Base-by-base conservation (phyloP, 2,888 invertebrate genomes). In the Bhutanitis thaidina region DNA sequence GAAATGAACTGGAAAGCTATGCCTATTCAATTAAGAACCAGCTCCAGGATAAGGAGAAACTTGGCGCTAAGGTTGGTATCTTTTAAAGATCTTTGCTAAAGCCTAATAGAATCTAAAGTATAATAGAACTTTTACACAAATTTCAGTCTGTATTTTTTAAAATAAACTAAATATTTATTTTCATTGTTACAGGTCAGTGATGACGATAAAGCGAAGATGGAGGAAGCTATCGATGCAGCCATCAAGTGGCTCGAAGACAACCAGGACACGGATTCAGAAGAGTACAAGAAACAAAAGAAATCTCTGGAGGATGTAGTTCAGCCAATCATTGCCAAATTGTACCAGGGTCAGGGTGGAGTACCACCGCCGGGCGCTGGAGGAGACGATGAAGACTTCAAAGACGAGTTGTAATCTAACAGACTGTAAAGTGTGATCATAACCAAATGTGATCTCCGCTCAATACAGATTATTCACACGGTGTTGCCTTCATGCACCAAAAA, bases 211-310 rank as follows among this genome's bases (percentile, higher is more conserved):
- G 88, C 94, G 5, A 98, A 96, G 74, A 96, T 99, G 93, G 97
- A 98, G 74, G 94, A 95, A 66, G 97, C 96, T n/a, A 95, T 99
- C 60, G 98, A 98, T 54, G 98, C 97, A 64, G 95, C 97, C 61
- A 98, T 99, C 80, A 97, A 98, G 73, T 99, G 99, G 99, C 90
- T 99, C 58, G 98, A 99, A 82, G 94, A 95, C 62, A 98, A 99
- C 86, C 95, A 95, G 69, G 97, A 98, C 68, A 95, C 96, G 0
- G 97, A 98, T 55, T 92, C 95, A 0, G 97, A 97, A 65, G 97
- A 97, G 53, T 96, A 96, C 90, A 97, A 97, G 82, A 95, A 95
- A 72, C 97, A 98, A 78, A 98, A 96, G 94, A 98, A 98, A 80
- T 94, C 97, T 61, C 90, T 99, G 44, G 98, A 98, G 77, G 96